These are phyloP conservation scores for Engystomops pustulosus DNA, from an alignment of 2,113 vertebrate genomes.

Conservation along the genomic window DNA sequence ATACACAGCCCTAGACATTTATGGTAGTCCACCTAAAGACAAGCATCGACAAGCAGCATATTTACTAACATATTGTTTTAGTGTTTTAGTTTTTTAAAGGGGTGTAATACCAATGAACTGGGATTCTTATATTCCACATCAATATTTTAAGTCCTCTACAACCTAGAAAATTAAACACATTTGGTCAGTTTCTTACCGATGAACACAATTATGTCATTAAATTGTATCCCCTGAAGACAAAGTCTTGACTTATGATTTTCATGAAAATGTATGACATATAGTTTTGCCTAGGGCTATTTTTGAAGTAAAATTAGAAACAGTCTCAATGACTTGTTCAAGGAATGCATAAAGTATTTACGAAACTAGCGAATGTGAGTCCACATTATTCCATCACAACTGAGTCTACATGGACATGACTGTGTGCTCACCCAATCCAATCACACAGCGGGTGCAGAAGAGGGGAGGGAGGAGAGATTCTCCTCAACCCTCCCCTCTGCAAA, in stretches of 20 bases:
- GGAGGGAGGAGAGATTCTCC: too few relatives aligned
- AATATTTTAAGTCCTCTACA: background rate
- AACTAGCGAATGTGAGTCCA: too few relatives aligned
- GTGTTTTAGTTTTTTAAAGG: constrained; percentile 3
- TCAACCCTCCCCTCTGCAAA: too few relatives aligned
- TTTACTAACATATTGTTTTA: background rate
- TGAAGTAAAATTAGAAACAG: constrained; percentile 2
- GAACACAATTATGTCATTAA: background rate
- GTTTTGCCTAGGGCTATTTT: background rate
- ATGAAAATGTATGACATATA: background rate
- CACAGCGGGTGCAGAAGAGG: too few relatives aligned
- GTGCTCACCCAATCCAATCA: too few relatives aligned
- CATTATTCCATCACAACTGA: background rate
- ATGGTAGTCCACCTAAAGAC: background rate
- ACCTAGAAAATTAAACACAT: background rate
- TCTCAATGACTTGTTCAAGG: background rate
- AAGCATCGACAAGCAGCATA: background rate
- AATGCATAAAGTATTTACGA: background rate
- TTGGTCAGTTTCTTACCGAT: background rate
- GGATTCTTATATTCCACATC: background rate
- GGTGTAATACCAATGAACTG: background rate
- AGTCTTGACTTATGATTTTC: background rate
- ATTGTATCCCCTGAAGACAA: background rate
- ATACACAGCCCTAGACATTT: background rate
- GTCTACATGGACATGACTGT: too few relatives aligned